Evolutionary conservation across 1,140 invertebrate genomes (phyloP).

Genomic region (Zaprionus gabonicus): DNA sequence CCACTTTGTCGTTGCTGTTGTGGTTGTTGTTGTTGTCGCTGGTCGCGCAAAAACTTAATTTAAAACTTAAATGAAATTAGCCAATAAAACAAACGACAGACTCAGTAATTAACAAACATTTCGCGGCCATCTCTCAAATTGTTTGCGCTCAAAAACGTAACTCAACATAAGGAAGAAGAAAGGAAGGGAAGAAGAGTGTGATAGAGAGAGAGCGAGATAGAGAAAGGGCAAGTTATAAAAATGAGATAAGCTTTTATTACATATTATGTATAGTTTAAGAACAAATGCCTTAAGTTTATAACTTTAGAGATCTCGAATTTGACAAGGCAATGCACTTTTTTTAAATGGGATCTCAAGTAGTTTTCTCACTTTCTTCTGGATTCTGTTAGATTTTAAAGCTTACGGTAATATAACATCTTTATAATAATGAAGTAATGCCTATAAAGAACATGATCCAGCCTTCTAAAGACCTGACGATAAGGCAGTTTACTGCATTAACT

Average conservation of each 20-base stretch:
- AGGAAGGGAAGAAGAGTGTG: neutral
- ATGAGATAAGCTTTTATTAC: neutral
- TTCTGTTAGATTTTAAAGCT: no score
- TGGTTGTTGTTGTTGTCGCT: conserved; percentile 19
- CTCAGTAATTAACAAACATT: conserved; percentile 60
- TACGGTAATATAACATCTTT: no score
- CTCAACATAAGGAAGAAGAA: neutral
- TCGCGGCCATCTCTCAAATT: conserved; percentile 26
- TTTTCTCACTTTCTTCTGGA: no score
- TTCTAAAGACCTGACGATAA: no score
- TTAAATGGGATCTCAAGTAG: no score
- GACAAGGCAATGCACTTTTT: no score
- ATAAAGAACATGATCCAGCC: no score
- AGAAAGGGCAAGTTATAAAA: neutral
- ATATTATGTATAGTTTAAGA: neutral
- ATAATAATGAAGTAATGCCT: no score
- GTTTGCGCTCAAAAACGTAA: neutral
- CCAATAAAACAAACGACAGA: conserved; percentile 65
- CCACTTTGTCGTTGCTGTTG: conserved; percentile 39
- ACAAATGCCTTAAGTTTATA: no score
- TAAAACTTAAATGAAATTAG: conserved; percentile 73
- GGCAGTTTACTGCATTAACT: no score
- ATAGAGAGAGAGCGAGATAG: neutral
- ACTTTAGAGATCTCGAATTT: no score
- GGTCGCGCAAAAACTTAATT: conserved; percentile 57